Evolutionary conservation across 2,888 invertebrate species (phyloP).

Genomic region (Scaptomyza caliginosa): DNA sequence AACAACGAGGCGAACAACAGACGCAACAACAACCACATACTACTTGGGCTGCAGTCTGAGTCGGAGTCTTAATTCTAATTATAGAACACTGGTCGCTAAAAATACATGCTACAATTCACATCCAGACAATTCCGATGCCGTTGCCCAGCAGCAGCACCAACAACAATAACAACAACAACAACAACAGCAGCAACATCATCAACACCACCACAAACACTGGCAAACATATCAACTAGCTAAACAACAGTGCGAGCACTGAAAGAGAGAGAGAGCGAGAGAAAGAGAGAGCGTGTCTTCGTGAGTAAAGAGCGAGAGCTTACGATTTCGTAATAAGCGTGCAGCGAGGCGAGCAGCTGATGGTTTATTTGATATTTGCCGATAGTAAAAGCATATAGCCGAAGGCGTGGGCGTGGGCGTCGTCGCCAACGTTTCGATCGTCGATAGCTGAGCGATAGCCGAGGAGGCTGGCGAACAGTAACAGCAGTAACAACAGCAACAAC

Average conservation of each 20-base stretch:
- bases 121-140: slow-evolving; percentile 35
- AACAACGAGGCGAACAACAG: slow-evolving; percentile 38
- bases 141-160: slow-evolving; percentile 10
- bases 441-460: slow-evolving; percentile 10
- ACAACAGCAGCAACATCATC: not conserved
- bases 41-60: slow-evolving; percentile 22
- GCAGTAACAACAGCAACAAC: not conserved
- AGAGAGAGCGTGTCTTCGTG: not conserved
- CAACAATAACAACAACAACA: not conserved
- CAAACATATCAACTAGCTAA: slow-evolving; percentile 57
- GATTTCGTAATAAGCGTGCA: slow-evolving; percentile 56
- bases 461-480: slow-evolving; percentile 3
- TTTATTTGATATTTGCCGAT: slow-evolving; percentile 38
- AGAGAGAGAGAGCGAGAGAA: slow-evolving; percentile 5
- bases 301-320: slow-evolving; percentile 18
- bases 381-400: slow-evolving; percentile 10
- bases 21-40: slow-evolving; percentile 13
- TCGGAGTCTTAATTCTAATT: slow-evolving; percentile 52
- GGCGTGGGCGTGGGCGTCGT: slow-evolving; percentile 13
- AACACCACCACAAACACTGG: slow-evolving; percentile 48
- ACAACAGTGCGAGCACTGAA: slow-evolving; percentile 1
- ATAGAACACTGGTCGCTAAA: slow-evolving; percentile 62
- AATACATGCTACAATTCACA: slow-evolving; percentile 52
- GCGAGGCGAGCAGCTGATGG: slow-evolving; percentile 35
- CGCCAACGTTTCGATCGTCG: slow-evolving; percentile 15